Evolutionary conservation across 1,140 invertebrate genomes (phyloP), one percentile per base, ranked within the genome.

Genomic region (Mizuhopecten yessoensis): DNA sequence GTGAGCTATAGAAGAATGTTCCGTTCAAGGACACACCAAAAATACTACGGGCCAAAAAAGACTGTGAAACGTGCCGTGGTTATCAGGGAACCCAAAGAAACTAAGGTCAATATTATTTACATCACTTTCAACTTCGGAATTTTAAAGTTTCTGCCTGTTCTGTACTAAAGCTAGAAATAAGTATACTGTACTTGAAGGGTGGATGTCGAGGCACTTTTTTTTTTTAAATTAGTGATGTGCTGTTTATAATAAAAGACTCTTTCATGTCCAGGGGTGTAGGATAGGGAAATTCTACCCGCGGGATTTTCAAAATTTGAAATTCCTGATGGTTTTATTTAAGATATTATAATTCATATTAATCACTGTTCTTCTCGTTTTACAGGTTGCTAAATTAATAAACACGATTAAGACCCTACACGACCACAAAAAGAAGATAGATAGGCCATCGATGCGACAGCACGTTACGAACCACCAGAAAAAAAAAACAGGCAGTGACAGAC

Each of bases 1-100:
- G 97, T 93, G 97, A 97, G n/a, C 96, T 99, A 45, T 98, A 99
- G 96, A 98, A 98, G 92, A 97, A 98, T 0, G 96, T 99, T 29
- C 99, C 99, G 0, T 99, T 99, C 95, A 98, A 98, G 94, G 98
- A 98, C 94, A 99, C 99, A 95, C 99, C 99, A 0, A 99, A 99
- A 92, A 87, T 94, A 7, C 33, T 94, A 0, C 42, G 87, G 11
- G 42, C 88, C 3, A 94, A 93, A 42, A 91, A 94, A 39, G 93
- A 95, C 36, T 0, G 86, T 96, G 0, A 94, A 96, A 92, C 97
- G 98, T 88, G 97, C 99, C 17, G 98, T 98, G n/a, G 98, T 99
- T 3, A 97, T 99, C 7, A 97, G 98, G 93, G 99, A 99, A 94
- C 98, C 98, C 0, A 97, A 98, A 92, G 99, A 99, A 96, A 97